phyloP scores from a whole-genome alignment of 2,797 vertebrate species.

The Falco biarmicus region DNA sequence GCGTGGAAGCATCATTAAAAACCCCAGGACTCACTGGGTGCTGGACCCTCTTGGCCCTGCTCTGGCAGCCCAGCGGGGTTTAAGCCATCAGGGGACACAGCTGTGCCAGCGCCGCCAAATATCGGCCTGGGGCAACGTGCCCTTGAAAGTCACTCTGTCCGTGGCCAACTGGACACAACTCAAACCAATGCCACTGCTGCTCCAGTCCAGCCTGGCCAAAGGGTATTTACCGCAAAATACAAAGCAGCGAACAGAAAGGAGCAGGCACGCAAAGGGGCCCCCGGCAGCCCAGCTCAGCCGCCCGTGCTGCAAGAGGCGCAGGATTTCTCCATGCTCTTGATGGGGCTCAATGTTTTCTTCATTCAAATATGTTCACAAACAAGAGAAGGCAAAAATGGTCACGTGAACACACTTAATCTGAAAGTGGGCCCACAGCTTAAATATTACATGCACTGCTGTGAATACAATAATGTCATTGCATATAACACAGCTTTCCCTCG shows the following conservation, averaged over 20 bases:
- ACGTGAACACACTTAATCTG: background rate
- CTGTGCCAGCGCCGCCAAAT: background rate
- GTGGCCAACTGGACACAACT: background rate
- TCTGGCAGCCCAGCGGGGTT: background rate
- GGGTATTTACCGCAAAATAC: background rate
- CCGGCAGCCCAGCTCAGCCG: background rate
- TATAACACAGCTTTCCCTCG: background rate
- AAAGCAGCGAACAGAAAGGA: background rate
- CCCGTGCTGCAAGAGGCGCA: background rate
- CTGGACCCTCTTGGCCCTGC: background rate
- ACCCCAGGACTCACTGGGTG: background rate
- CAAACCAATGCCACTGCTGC: background rate
- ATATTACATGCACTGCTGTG: background rate
- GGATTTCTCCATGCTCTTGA: background rate
- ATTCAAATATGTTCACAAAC: background rate
- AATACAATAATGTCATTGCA: background rate
- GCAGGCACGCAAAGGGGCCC: no score
- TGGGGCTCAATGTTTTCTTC: background rate
- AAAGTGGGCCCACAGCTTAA: background rate
- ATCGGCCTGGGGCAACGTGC: rapidly evolving
- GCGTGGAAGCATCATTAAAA: background rate
- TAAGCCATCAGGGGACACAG: background rate
- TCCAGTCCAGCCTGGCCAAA: background rate
- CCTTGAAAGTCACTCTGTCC: background rate
- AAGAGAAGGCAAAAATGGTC: background rate